phyloP scores from a whole-genome alignment of 2,888 invertebrate genomes.

The Theretra japonica region DNA sequence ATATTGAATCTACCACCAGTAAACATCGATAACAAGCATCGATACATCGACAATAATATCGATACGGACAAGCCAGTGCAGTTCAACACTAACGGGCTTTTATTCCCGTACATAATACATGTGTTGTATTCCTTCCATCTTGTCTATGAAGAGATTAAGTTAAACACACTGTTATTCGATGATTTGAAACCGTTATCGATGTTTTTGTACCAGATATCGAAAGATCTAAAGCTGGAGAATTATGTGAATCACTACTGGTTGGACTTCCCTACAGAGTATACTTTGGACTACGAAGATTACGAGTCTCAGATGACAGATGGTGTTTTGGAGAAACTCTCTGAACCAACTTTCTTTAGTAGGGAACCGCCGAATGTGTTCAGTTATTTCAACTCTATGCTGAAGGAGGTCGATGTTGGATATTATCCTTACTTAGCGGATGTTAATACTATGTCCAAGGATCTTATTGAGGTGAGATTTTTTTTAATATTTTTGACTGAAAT shows the following conservation, averaged over 20 bases:
- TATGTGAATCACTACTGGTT: conserved; percentile 93
- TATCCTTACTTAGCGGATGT: conserved; percentile 91
- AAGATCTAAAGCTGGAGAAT: conserved; percentile 88
- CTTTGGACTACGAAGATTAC: conserved; percentile 63
- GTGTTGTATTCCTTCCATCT: conserved; percentile 93
- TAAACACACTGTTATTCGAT: conserved; percentile 88
- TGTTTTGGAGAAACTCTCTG: conserved; percentile 84
- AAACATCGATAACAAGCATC: conserved; percentile 43
- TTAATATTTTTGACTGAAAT: no score
- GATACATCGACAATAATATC: conserved; percentile 41
- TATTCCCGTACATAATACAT: conserved; percentile 90
- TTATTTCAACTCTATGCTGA: conserved; percentile 88
- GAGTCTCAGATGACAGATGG: conserved; percentile 83
- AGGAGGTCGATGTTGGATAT: conserved; percentile 78
- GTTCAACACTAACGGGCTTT: conserved; percentile 86
- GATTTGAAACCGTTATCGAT: conserved; percentile 88
- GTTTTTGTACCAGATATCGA: conserved; percentile 90
- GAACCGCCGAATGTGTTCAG: conserved; percentile 89
- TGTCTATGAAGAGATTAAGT: conserved; percentile 95
- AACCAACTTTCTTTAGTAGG: conserved; percentile 85
- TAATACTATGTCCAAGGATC: conserved; percentile 88
- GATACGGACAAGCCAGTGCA: conserved; percentile 65
- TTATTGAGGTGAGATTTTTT: conserved; percentile 86
- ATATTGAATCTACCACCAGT: conserved; percentile 69
- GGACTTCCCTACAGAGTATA: conserved; percentile 90